These are phyloP conservation scores for Trachythela sp. DNA, from an alignment of 64 coral and sea anemone species.

Conservation along the genomic window DNA sequence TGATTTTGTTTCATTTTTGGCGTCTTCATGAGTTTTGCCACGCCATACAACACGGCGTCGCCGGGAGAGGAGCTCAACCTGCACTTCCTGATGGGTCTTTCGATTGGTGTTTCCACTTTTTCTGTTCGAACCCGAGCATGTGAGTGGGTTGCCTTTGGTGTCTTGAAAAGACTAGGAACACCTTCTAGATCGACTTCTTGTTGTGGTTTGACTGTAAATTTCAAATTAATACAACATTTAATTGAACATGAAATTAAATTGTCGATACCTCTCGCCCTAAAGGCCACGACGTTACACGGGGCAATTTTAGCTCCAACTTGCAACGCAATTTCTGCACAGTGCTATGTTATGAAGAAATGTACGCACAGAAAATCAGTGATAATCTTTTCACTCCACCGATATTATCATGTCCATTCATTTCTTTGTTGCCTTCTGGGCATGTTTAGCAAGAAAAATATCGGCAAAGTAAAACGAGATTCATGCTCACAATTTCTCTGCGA, in stretches of 20 bases:
- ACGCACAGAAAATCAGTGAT: too few species aligned
- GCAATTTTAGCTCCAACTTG: too few species aligned
- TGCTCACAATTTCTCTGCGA: too few species aligned
- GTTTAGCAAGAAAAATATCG: too few species aligned
- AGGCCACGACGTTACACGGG: too few species aligned
- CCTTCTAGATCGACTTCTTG: neutral
- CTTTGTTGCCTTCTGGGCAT: too few species aligned
- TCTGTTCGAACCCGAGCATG: neutral
- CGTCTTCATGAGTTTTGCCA: neutral
- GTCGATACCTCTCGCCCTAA: too few species aligned
- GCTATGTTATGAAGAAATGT: too few species aligned
- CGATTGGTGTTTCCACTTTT: neutral
- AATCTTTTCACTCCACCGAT: too few species aligned
- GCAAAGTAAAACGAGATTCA: too few species aligned
- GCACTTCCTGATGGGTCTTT: neutral
- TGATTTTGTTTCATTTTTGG: neutral
- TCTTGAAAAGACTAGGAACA: neutral
- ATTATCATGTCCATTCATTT: too few species aligned
- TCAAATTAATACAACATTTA: neutral
- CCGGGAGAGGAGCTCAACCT: neutral
- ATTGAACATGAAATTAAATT: neutral
- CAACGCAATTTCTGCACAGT: too few species aligned
- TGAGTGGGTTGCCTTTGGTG: neutral
- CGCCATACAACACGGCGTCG: neutral
- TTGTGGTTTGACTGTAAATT: neutral